These are phyloP conservation scores for Scaptodrosophila latifasciaeformis DNA, from an alignment of 2,888 invertebrate species.

Conservation along the genomic window DNA sequence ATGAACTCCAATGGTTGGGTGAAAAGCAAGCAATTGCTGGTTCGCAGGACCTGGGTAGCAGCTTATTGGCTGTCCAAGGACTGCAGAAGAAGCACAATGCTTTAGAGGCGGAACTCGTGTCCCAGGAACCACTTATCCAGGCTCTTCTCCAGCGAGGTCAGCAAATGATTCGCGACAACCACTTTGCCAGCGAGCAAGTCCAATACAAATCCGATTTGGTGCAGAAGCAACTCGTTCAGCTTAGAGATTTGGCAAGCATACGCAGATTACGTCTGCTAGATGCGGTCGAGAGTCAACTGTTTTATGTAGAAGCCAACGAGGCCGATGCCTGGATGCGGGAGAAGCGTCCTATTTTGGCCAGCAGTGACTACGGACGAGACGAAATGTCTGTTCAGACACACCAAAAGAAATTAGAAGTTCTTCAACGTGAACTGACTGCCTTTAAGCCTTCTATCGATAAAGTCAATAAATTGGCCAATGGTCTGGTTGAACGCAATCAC, in stretches of 20 bases:
- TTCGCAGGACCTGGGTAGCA: constrained; percentile 82
- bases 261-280: constrained; percentile 85
- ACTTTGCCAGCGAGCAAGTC: constrained; percentile 84
- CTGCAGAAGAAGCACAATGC: constrained; percentile 95
- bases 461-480: constrained; percentile 81
- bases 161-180: constrained; percentile 87
- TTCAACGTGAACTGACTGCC: constrained; percentile 87
- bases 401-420: constrained; percentile 87
- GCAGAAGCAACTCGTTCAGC: constrained; percentile 80
- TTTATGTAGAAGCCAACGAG: constrained; percentile 92
- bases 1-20: constrained; percentile 93
- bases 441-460: constrained; percentile 84
- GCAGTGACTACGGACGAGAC: constrained; percentile 91
- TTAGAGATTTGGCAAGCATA: constrained; percentile 84
- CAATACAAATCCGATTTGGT: constrained; percentile 77
- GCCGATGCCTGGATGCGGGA: constrained; percentile 95
- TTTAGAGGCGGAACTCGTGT: constrained; percentile 90
- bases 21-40: constrained; percentile 84
- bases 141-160: constrained; percentile 84
- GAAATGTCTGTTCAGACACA: constrained; percentile 92
- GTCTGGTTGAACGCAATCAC: constrained; percentile 84
- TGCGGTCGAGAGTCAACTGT: constrained; percentile 89
- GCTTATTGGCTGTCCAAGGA: constrained; percentile 86
- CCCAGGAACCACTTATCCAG: constrained; percentile 88
- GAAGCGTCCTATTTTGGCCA: constrained; percentile 84